phyloP scores from a whole-genome alignment of 1,140 invertebrate species.

The Neodiprion fabricii region DNA sequence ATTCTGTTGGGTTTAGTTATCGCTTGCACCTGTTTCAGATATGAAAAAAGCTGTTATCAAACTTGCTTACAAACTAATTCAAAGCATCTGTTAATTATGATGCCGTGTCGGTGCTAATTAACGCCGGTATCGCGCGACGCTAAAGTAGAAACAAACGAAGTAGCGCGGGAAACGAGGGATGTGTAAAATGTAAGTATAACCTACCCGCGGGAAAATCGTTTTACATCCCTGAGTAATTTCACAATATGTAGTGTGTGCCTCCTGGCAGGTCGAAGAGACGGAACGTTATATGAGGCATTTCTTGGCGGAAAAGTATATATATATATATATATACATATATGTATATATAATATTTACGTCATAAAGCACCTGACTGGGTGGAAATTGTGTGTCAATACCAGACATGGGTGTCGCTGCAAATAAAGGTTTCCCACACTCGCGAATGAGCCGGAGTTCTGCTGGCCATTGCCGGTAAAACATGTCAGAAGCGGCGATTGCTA shows the following conservation, averaged over 20 bases:
- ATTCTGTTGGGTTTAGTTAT: too few relatives aligned
- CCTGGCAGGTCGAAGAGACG: background rate
- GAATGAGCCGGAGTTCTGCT: background rate
- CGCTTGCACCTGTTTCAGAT: too few relatives aligned
- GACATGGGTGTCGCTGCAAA: constrained; percentile 1
- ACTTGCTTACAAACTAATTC: background rate
- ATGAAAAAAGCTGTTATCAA: background rate
- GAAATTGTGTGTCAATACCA: constrained; percentile 7
- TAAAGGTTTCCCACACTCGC: background rate
- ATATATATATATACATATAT: too few relatives aligned
- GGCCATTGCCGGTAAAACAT: constrained; percentile 7
- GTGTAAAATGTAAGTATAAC: background rate
- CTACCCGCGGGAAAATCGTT: background rate
- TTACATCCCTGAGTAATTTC: background rate
- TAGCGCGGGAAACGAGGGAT: background rate
- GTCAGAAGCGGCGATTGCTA: background rate
- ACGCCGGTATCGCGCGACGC: background rate
- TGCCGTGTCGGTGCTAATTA: background rate
- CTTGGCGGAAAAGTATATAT: background rate
- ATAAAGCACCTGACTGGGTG: constrained; percentile 2
- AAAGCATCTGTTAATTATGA: background rate
- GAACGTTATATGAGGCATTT: background rate
- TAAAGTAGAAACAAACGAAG: background rate
- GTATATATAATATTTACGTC: background rate
- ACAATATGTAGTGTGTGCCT: background rate